Evolutionary conservation across 1,140 invertebrate species (phyloP).

Genomic region (Drosophila punjabiensis): DNA sequence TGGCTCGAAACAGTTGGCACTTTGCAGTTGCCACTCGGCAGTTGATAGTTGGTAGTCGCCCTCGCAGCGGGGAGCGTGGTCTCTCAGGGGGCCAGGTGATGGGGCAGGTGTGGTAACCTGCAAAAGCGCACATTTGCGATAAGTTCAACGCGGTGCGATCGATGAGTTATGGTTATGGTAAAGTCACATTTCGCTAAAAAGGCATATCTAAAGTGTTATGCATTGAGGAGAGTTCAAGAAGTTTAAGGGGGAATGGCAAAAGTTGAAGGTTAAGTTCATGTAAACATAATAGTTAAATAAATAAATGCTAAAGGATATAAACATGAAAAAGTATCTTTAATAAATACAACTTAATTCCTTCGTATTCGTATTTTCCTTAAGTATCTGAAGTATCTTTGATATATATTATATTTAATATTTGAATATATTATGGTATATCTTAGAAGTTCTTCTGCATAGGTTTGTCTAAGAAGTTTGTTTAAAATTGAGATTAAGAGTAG

Average conservation of each 20-base stretch:
- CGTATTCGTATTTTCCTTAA: too few relatives aligned
- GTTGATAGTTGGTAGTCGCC: conserved; percentile 34
- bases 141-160: conserved; percentile 35
- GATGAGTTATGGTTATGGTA: conserved; percentile 55
- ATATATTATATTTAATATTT: not conserved
- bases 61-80: conserved; percentile 24
- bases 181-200: conserved; percentile 35
- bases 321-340: too few relatives aligned
- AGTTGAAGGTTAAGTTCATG: not conserved
- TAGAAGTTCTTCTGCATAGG: too few relatives aligned
- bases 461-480: too few relatives aligned
- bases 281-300: not conserved
- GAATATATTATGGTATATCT: too few relatives aligned
- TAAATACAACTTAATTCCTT: too few relatives aligned
- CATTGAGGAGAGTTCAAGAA: conserved; percentile 5
- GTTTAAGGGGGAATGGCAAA: not conserved
- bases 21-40: conserved; percentile 22
- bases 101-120: conserved; percentile 56
- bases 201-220: conserved; percentile 43
- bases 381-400: not conserved
- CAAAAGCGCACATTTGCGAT: conserved; percentile 22
- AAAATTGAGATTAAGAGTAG: too few relatives aligned
- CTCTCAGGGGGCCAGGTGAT: conserved; percentile 29
- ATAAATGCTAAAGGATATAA: not conserved
- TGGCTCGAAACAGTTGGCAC: conserved; percentile 59